Evolutionary conservation across 23 tunicate species (phyloP).

Genomic region (Halocynthia aurantium): DNA sequence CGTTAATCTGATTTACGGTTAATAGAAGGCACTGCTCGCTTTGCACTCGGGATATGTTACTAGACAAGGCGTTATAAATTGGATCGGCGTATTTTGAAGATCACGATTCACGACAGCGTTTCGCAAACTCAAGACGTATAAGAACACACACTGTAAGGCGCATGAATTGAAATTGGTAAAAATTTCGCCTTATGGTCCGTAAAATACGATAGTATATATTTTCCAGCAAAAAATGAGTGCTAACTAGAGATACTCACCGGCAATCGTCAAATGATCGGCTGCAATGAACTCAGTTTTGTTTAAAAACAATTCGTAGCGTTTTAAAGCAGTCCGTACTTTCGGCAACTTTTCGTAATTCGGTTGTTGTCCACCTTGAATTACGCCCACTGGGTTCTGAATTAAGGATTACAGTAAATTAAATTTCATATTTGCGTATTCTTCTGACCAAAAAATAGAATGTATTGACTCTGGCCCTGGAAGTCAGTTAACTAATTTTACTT

Average conservation of each 20-base stretch:
- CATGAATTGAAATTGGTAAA: too few relatives aligned
- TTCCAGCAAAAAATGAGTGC: not conserved
- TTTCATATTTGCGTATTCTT: too few relatives aligned
- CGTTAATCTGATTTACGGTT: too few relatives aligned
- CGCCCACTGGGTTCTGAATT: slow-evolving; percentile 2
- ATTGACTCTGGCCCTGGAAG: too few relatives aligned
- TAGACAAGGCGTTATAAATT: too few relatives aligned
- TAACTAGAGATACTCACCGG: not conserved
- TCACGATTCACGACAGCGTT: too few relatives aligned
- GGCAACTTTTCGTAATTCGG: not conserved
- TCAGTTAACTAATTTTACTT: too few relatives aligned
- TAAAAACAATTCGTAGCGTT: not conserved
- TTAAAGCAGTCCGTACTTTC: slow-evolving; percentile 3
- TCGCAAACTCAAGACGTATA: not conserved
- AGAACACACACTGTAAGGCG: not conserved
- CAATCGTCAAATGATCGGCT: slow-evolving; percentile 11
- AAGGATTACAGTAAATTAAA: not conserved
- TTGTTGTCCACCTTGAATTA: not conserved
- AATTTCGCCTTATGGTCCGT: not conserved
- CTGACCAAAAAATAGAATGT: too few relatives aligned
- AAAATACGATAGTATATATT: not conserved
- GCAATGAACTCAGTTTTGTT: slow-evolving; percentile 3
- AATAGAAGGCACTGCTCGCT: too few relatives aligned
- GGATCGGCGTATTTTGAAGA: too few relatives aligned
- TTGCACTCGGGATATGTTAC: too few relatives aligned